Base-by-base conservation (phyloP, 1,140 invertebrate species). In the Dryas iulia region DNA sequence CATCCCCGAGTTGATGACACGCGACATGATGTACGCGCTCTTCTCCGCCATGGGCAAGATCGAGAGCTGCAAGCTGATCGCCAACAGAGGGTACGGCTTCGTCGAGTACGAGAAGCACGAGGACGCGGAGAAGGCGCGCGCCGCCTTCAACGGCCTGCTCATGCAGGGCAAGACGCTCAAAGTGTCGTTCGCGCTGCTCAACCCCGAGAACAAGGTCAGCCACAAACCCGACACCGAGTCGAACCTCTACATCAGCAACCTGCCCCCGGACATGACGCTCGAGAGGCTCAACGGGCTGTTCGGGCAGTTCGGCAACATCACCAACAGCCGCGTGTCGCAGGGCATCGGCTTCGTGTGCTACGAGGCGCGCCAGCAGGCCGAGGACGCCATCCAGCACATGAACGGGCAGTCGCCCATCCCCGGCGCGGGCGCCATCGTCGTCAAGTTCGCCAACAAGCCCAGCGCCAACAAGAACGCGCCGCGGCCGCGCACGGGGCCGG, bases 111-210 rank as follows among this genome's bases (percentile, higher is more conserved):
- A 90, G 57, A 89, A 89, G 76, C 87, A 90, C 77, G 91, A 92
- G 83, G 90, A 92, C 76, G 91, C 91, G 3, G 90, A 92, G 78
- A 91, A 92, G 86, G 92, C 92, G 76, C 84, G 91, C 53, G 81
- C 78, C 58, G 87, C 90, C 10, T 93, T 92, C 81, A 91, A 93
- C 83, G 92, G 91, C 39, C 76, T 93, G 39, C 78, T 91, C 28
- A 90, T 92, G 86, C 92, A 92, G 69, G 91, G 91, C 63, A 92
- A 93, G 71, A 92, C 90, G 23, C 83, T 93, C 31, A 92, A 92
- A 77, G 91, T 93, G 69, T 92, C 91, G 18, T 93, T 92, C 74
- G 92, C 92, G 4, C 83, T 92, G 28, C 89, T 92, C 64, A 92
- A 92, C 74, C 92, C 92, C 35, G 91, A 92, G 66, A 88, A 90